phyloP scores from a whole-genome alignment of 2,888 invertebrate genomes.

The Drosophila peninsularis region DNA sequence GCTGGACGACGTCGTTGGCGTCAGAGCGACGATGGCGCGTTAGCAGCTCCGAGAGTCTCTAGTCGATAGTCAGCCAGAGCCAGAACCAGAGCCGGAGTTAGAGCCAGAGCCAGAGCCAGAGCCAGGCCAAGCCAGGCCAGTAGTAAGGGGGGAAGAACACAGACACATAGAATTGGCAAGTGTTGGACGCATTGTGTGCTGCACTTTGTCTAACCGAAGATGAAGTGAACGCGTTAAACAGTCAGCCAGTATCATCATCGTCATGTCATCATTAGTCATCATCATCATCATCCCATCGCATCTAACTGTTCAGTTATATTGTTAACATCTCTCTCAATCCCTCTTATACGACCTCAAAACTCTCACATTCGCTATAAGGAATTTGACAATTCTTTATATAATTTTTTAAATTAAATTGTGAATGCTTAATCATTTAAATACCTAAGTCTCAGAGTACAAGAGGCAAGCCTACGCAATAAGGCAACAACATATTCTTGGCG shows the following conservation, averaged over 20 bases:
- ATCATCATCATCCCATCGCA: slow-evolving; percentile 54
- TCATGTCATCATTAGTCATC: slow-evolving; percentile 53
- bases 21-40: slow-evolving; percentile 36
- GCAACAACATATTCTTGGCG: slow-evolving; percentile 26
- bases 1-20: slow-evolving; percentile 33
- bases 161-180: slow-evolving; percentile 29
- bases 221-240: slow-evolving; percentile 42
- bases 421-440: slow-evolving; percentile 72
- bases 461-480: slow-evolving; percentile 52
- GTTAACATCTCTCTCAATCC: slow-evolving; percentile 37
- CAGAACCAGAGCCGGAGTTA: slow-evolving; percentile 18
- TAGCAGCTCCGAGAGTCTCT: slow-evolving; percentile 56
- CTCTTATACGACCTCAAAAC: slow-evolving; percentile 59
- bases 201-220: slow-evolving; percentile 47
- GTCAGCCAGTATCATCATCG: slow-evolving; percentile 60
- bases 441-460: slow-evolving; percentile 64
- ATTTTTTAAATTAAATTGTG: slow-evolving; percentile 65
- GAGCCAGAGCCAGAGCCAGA: slow-evolving; percentile 14
- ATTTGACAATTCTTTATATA: slow-evolving; percentile 82
- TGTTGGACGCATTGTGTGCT: slow-evolving; percentile 21
- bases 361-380: slow-evolving; percentile 77
- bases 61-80: slow-evolving; percentile 47
- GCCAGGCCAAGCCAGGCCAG: slow-evolving; percentile 32
- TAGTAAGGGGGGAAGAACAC: slow-evolving; percentile 35
- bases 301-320: slow-evolving; percentile 59